Conservation (phyloP, 2,113 vertebrate species). For the Australoheros scitulus region DNA sequence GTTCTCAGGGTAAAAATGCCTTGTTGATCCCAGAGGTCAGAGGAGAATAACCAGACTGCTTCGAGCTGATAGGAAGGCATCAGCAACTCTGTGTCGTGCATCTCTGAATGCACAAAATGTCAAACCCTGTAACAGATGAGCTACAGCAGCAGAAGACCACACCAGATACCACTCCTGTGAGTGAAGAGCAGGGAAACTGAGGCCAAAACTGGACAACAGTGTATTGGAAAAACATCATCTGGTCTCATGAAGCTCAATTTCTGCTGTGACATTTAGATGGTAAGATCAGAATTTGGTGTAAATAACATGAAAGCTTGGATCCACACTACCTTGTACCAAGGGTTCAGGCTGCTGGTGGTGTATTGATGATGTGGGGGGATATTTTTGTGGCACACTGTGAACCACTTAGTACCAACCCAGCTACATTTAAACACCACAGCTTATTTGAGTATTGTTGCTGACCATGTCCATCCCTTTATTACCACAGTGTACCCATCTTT, state of each 20-base stretch:
- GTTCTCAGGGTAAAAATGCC: background rate
- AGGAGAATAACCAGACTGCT: fast-evolving
- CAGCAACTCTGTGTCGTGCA: background rate
- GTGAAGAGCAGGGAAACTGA: background rate
- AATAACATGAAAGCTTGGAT: background rate
- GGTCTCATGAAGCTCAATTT: background rate
- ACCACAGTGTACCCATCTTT: no score
- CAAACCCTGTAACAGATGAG: background rate
- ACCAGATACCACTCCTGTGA: fast-evolving
- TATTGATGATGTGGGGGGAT: background rate
- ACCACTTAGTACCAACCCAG: background rate
- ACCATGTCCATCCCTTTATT: background rate
- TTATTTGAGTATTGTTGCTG: background rate
- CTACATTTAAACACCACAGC: fast-evolving
- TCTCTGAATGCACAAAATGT: background rate
- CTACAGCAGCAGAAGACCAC: background rate
- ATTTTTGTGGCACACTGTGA: background rate
- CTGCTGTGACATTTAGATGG: background rate
- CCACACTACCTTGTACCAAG: background rate
- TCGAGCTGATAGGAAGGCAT: background rate
- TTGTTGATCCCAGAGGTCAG: background rate
- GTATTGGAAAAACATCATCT: no score
- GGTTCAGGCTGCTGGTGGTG: background rate
- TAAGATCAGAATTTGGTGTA: background rate
- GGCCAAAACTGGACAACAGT: background rate